Base-by-base conservation (phyloP, 2,888 invertebrate species). In the Acrobasis consociella region DNA sequence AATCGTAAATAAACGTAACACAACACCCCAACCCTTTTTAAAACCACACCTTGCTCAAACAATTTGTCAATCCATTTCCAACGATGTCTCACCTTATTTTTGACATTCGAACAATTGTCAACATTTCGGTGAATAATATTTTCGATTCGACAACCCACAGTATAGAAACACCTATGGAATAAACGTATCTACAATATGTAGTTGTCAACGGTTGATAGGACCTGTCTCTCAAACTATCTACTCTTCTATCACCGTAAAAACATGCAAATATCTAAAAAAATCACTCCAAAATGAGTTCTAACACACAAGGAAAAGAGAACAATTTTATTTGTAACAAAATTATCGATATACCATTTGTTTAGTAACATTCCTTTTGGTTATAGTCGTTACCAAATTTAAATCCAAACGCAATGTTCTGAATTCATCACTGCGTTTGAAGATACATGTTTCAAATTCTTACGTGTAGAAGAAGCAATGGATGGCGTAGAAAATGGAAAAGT, bases 181-280 rank as follows among this genome's bases (percentile, higher is more conserved):
- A 87, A 89, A 89, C 85, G 80, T 83, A 78, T 75, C 77, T 76
- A 83, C 90, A 89, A 89, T 92, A 91, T 89, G 88, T 91, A 89
- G 87, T 84, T 91, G 91, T 91, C 91, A 90, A 81, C 75, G 72
- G 78, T 87, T 92, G 91, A 92, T 91, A 91, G 91, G 80, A 83
- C 82, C 87, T 90, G 91, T 90, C 91, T 88, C 76, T 92, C 91
- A 89, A 89, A 86, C 87, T 87, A 89, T 89, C 85, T 83, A 79
- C 79, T 75, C 67, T 69, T 65, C 64, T 39, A 31, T 37, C 64
- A 62, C 59, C 58, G 60, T 38, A 22, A 39, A 38, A 51, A 8
- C 52, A 66, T 62, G 63, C 68, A 62, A 60, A 63, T 52, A 31
- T 56, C 16, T 7, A 1, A 13, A 17, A 31, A 66, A 13, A 0